Evolutionary conservation across 2,113 vertebrate species (phyloP).

Genomic region (Oostethus manadensis): DNA sequence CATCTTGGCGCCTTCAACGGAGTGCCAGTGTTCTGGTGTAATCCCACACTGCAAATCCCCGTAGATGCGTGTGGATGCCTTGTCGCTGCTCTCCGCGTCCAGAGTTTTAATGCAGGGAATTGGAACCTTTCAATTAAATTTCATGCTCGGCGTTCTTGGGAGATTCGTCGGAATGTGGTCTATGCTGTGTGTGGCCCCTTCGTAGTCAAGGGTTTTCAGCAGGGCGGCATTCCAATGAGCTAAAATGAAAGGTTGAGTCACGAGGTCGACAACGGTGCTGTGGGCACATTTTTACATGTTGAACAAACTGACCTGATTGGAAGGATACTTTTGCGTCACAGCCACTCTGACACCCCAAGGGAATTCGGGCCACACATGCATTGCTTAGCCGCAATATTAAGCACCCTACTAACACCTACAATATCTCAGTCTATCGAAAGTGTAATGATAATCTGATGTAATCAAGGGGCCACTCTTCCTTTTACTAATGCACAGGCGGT

Average conservation of each 20-base stretch:
- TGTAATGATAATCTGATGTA: neutral
- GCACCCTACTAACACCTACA: no score
- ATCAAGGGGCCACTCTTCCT: neutral
- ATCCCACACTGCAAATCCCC: slow-evolving; percentile 42
- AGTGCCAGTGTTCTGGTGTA: slow-evolving; percentile 39
- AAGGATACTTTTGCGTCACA: no score
- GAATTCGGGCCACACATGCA: no score
- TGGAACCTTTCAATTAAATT: slow-evolving; percentile 28
- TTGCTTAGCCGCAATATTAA: no score
- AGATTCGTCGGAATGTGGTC: slow-evolving; percentile 12
- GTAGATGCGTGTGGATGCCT: slow-evolving; percentile 15
- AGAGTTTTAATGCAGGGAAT: slow-evolving; percentile 15
- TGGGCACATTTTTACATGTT: no score
- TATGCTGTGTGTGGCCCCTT: slow-evolving; percentile 14
- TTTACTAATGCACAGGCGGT: neutral
- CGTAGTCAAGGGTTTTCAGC: neutral
- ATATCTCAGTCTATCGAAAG: neutral
- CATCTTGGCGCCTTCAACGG: slow-evolving; percentile 32
- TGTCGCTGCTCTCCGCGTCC: slow-evolving; percentile 18
- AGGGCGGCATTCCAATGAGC: no score
- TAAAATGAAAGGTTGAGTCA: no score
- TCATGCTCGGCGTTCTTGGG: neutral
- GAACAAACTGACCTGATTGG: no score
- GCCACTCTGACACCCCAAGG: no score
- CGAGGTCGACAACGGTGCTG: no score